These are phyloP conservation scores for Haemorhous mexicanus DNA, from an alignment of 2,113 vertebrate genomes.

Conservation along the genomic window DNA sequence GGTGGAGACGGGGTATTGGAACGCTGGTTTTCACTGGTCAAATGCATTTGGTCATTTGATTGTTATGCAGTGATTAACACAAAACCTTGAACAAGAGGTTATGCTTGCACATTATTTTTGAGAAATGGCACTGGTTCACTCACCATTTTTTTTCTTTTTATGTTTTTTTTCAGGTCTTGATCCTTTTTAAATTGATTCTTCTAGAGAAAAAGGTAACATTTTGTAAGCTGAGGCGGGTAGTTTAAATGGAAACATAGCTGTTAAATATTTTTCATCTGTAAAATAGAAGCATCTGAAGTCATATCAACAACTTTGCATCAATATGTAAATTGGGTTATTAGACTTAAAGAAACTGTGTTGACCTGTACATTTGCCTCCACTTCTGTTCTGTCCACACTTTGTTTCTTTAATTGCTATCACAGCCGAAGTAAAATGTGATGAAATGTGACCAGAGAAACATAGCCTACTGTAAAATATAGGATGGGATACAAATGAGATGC, in stretches of 20 bases:
- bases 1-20: not conserved
- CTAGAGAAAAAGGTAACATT: conserved; percentile 92
- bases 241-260: not conserved
- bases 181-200: conserved; percentile 96
- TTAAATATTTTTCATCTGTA: not conserved
- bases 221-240: not conserved
- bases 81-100: not conserved
- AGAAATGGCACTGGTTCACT: not conserved
- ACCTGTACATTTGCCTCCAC: not conserved
- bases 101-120: not conserved
- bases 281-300: not conserved
- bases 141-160: not conserved
- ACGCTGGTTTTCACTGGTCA: not conserved
- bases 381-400: not conserved
- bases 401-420: not conserved
- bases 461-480: not conserved
- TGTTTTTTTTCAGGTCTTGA: conserved; percentile 80
- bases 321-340: not conserved
- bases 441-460: not conserved
- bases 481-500: not conserved
- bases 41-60: not conserved
- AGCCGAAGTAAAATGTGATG: not conserved
- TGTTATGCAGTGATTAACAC: not conserved
- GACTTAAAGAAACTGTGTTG: not conserved
- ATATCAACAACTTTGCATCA: not conserved